Evolutionary conservation across 2,888 invertebrate species (phyloP), one percentile per base, ranked within the genome.

Genomic region (Pseudolycoriella hygida): DNA sequence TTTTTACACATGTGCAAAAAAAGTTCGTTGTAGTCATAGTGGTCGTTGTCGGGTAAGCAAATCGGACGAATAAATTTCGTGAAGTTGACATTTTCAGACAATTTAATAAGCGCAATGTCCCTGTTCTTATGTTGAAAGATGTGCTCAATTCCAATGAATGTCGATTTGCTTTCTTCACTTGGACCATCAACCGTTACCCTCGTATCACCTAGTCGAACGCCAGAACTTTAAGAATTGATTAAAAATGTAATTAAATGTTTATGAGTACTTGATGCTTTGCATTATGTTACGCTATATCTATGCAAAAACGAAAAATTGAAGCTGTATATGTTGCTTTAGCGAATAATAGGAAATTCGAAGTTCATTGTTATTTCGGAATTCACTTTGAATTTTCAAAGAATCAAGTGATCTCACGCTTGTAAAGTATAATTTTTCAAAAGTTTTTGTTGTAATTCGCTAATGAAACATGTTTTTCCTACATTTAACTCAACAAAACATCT

Each of bases 41-140:
- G 49, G 20, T 50, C 48, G 34, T 48, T 47, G 8, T 42, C 38
- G 15, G 53, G 51, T 2, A 53, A 20, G 44, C 53, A 53, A 25
- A 52, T 46, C 12, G 53, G 53, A 14, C 46, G 48, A 40, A 53
- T 51, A 17, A 40, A 44, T 39, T 53, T 52, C n/a, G 50, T 48
- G 17, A 50, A 47, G 19, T 44, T 46, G 2, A 53, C 44, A 25
- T 44, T 37, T 38, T 50, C 19, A 3, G 44, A 34, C 15, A 53
- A 45, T 40, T 45, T 47, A 31, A 53, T 50, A 32, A 53, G 39
- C 8, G 52, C 53, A 40, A 53, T 48, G 43, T 53, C 53, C 42
- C 50, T 50, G 6, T 45, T 42, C n/a, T 48, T 38, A 45, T 53
- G 53, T 39, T 48, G 42, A 44, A 45, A 52, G 8, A 52, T 48